A percentile compares a stretch with the other conserved stretches of the same genome.
These are phyloP conservation scores for Mactra quadrangularis DNA, from an alignment of 1,140 invertebrate species.

Conservation along the genomic window DNA sequence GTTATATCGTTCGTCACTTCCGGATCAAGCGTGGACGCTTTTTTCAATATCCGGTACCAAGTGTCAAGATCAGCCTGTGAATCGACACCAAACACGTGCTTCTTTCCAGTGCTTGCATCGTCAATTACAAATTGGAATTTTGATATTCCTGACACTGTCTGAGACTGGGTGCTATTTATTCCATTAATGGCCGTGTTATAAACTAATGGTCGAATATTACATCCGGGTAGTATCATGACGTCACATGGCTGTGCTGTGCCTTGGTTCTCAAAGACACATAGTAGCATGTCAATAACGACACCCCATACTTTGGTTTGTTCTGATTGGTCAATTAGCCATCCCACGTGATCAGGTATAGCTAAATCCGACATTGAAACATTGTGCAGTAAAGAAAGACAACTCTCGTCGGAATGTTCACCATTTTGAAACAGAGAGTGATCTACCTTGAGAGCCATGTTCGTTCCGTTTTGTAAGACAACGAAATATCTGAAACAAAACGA, in stretches of 20 bases:
- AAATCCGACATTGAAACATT: conserved; percentile 71
- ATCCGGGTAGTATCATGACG: conserved; percentile 72
- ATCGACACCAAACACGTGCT: conserved; percentile 72
- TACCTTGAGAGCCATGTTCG: conserved; percentile 53
- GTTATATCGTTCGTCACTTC: conserved; percentile 39
- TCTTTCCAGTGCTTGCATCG: conserved; percentile 62
- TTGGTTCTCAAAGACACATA: conserved; percentile 75
- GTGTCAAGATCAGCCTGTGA: conserved; percentile 65
- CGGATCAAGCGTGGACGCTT: conserved; percentile 67
- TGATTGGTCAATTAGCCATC: conserved; percentile 73
- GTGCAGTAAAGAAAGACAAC: conserved; percentile 47
- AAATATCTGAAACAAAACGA: conserved; percentile 44
- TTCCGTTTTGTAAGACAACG: conserved; percentile 29
- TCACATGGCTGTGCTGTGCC: conserved; percentile 67
- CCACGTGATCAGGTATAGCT: conserved; percentile 66
- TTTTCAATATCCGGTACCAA: conserved; percentile 70
- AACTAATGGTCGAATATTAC: conserved; percentile 71
- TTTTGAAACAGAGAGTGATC: conserved; percentile 9
- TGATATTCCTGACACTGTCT: conserved; percentile 72
- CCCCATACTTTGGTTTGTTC: conserved; percentile 72
- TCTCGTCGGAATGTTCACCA: conserved; percentile 4
- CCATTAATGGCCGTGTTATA: conserved; percentile 71
- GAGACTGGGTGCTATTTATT: conserved; percentile 44
- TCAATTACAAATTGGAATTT: conserved; percentile 75
- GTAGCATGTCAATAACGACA: conserved; percentile 73